Evolutionary conservation across 2,797 vertebrate species (phyloP).

Genomic region (Myotis daubentonii): DNA sequence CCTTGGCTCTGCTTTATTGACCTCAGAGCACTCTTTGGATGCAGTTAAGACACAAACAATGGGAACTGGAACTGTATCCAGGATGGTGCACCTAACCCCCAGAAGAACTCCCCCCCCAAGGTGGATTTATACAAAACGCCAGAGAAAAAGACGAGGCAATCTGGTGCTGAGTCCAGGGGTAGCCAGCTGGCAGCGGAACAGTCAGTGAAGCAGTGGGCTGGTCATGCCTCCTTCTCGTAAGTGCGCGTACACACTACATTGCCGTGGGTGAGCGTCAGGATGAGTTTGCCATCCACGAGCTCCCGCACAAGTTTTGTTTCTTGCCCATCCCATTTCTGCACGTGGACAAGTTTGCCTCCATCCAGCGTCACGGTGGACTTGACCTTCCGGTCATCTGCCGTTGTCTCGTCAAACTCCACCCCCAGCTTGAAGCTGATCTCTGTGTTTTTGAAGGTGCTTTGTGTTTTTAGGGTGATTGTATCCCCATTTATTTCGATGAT

Average conservation of each 20-base stretch:
- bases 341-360: slow-evolving; percentile 91
- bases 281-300: slow-evolving; percentile 88
- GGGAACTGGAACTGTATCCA: slow-evolving; percentile 35
- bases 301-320: slow-evolving; percentile 93
- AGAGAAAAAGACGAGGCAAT: slow-evolving; percentile 35
- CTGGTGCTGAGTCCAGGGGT: slow-evolving; percentile 40
- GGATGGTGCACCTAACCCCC: slow-evolving; percentile 43
- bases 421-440: slow-evolving; percentile 91
- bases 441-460: slow-evolving; percentile 93
- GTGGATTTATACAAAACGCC: slow-evolving; percentile 74
- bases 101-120: slow-evolving; percentile 40
- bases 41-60: slow-evolving; percentile 61
- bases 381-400: slow-evolving; percentile 93
- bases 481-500: slow-evolving; percentile 88
- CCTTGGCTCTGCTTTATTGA: slow-evolving; percentile 76
- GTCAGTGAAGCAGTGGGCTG: not conserved
- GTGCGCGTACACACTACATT: slow-evolving; percentile 86
- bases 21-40: slow-evolving; percentile 64
- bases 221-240: slow-evolving; percentile 89
- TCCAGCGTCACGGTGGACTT: slow-evolving; percentile 92
- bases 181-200: not conserved
- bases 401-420: slow-evolving; percentile 94
- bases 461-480: slow-evolving; percentile 89
- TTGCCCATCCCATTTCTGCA: slow-evolving; percentile 95
- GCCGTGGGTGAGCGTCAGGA: slow-evolving; percentile 92